Base-by-base conservation (phyloP, 1,140 invertebrate genomes). In the Nixonia krombeini region DNA sequence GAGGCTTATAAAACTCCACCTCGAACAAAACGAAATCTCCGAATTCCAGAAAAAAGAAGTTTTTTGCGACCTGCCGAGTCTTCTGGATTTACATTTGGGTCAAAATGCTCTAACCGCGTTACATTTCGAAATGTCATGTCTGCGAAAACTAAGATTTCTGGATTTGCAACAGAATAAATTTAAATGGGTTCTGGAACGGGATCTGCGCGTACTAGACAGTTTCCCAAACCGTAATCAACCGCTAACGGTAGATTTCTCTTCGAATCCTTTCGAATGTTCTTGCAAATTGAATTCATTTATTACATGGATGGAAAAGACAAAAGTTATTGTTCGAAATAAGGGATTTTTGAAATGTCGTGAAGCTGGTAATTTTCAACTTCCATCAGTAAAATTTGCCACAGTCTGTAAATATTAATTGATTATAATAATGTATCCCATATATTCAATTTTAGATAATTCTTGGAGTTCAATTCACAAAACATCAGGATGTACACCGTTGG, bases 21-120 rank as follows among this genome's bases (percentile, higher is more conserved):
- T 94, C 46, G 92, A 94, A 75, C 91, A 93, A 73, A 94, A 94
- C 75, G 90, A 93, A 77, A 93, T 94, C 41, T 87, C 84, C 1
- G 84, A 86, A 42, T 91, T 93, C 61, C 86, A 86, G 47, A 90
- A 93, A 75, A 80, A 82, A 4, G 84, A 85, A 25, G 87, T 93
- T 1, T 94, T 94, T 72, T 94, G 92, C 66, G 88, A 90, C 56
- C 79, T 94, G 13, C 89, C 90, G 0, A 87, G 84, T 49, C 75
- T 94, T 4, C 81, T 88, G 38, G 89, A 93, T 66, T 75, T 94
- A 0, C 88, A 93, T 78, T 77, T 94, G 15, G 91, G 89, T 25
- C 87, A 92, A 50, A 93, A 93, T 71, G 75, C 79, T 7, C 73
- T 91, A 2, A 87, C 81, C 9, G 87, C 86, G 13, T 78, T 94